Conservation (phyloP, 2,113 vertebrate species). For the Canis aureus region DNA sequence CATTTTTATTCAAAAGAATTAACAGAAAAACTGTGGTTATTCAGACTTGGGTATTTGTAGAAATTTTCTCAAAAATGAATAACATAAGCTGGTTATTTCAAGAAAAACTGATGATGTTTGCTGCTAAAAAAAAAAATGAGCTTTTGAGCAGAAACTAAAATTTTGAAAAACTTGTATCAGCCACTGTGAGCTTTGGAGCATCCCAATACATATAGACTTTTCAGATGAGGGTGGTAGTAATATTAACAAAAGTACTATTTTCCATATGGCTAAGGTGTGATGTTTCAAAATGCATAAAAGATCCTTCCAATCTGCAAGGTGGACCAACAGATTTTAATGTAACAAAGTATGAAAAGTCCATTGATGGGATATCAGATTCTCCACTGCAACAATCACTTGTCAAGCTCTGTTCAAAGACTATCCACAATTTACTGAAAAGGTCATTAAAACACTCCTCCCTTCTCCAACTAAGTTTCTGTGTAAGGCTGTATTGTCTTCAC, state of each 20-base stretch:
- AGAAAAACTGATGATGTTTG: not conserved
- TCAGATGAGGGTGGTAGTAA: not conserved
- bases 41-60: not conserved
- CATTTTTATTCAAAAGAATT: not conserved
- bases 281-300: slow-evolving; percentile 25
- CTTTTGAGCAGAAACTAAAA: slow-evolving; percentile 10
- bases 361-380: not conserved
- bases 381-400: not conserved
- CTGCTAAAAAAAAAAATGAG: not conserved
- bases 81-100: not conserved
- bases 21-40: not conserved
- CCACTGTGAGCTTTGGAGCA: not conserved
- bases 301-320: not conserved
- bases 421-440: not conserved
- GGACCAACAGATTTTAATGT: not conserved
- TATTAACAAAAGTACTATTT: not conserved
- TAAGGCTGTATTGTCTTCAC: not conserved
- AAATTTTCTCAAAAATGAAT: slow-evolving; percentile 10
- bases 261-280: not conserved
- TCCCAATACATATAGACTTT: not conserved
- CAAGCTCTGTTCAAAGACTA: not conserved
- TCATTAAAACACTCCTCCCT: not conserved
- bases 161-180: not conserved
- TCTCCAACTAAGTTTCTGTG: not conserved
- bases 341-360: not conserved